Evolutionary conservation across 2,113 vertebrate genomes (phyloP).

Genomic region (Anguilla rostrata): DNA sequence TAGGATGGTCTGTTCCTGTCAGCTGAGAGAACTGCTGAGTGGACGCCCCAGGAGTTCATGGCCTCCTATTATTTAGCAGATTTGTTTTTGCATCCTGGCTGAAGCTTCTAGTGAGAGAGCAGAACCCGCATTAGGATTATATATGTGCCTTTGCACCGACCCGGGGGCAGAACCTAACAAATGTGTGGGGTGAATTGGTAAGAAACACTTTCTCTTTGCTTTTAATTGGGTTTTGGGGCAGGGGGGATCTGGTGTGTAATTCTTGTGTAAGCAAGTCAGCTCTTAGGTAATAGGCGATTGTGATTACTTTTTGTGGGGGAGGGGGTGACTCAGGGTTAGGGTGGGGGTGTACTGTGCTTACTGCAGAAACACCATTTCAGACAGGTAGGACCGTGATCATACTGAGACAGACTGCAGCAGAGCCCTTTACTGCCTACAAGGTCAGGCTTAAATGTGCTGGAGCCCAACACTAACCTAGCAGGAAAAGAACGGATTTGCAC

Average conservation of each 20-base stretch:
- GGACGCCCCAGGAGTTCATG: constrained; percentile 52
- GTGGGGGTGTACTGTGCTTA: not conserved
- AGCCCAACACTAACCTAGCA: not conserved
- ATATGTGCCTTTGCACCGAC: constrained; percentile 65
- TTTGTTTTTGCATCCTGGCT: constrained; percentile 66
- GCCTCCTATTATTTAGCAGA: constrained; percentile 64
- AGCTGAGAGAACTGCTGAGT: constrained; percentile 73
- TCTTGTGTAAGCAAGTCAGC: not conserved
- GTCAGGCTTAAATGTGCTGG: not conserved
- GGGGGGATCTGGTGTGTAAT: not conserved
- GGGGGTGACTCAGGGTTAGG: not conserved
- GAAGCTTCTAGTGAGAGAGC: constrained; percentile 69
- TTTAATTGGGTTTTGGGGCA: constrained; percentile 15
- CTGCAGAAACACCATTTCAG: too few species aligned
- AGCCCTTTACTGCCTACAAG: not conserved
- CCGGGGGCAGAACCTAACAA: constrained; percentile 72
- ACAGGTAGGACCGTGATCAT: not conserved
- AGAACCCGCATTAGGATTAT: constrained; percentile 58
- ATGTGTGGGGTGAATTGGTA: constrained; percentile 81
- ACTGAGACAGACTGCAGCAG: not conserved
- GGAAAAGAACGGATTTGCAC: not conserved
- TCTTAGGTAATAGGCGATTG: not conserved
- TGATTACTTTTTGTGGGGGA: not conserved
- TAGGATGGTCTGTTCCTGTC: constrained; percentile 41
- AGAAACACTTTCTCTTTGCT: constrained; percentile 53